These are phyloP conservation scores for Hydropsyche betteni DNA, from an alignment of 2,888 invertebrate genomes.

Conservation along the genomic window DNA sequence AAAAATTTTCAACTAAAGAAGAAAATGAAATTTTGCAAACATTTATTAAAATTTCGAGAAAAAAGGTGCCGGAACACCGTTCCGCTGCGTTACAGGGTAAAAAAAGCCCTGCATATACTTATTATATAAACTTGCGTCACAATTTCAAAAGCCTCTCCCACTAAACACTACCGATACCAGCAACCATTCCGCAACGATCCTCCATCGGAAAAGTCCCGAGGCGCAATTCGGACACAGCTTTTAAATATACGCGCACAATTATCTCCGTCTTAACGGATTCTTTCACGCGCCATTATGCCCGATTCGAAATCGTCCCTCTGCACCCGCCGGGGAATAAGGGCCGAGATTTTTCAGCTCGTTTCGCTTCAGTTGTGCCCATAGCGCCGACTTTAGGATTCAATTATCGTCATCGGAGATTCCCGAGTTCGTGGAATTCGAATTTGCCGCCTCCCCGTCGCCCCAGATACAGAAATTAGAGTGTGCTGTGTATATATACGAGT, in stretches of 20 bases:
- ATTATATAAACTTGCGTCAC: too few species aligned
- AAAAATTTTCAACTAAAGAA: too few species aligned
- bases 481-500: too few species aligned
- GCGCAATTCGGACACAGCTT: neutral
- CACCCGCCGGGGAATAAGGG: too few species aligned
- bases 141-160: too few species aligned
- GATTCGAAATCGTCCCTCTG: neutral
- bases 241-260: slow-evolving; percentile 17
- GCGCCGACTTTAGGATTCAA: slow-evolving; percentile 5
- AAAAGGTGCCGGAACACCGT: too few species aligned
- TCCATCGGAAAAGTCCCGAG: neutral
- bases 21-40: too few species aligned
- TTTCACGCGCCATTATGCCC: slow-evolving; percentile 14
- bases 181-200: neutral
- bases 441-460: neutral
- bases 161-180: too few species aligned
- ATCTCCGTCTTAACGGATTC: slow-evolving; percentile 19
- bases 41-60: too few species aligned
- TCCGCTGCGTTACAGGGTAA: too few species aligned
- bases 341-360: too few species aligned
- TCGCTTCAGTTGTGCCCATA: neutral
- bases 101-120: too few species aligned
- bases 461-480: neutral
- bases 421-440: slow-evolving; percentile 1
- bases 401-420: slow-evolving; percentile 4